Evolutionary conservation across 2,888 invertebrate species (phyloP).

Genomic region (Agonum fuliginosum): DNA sequence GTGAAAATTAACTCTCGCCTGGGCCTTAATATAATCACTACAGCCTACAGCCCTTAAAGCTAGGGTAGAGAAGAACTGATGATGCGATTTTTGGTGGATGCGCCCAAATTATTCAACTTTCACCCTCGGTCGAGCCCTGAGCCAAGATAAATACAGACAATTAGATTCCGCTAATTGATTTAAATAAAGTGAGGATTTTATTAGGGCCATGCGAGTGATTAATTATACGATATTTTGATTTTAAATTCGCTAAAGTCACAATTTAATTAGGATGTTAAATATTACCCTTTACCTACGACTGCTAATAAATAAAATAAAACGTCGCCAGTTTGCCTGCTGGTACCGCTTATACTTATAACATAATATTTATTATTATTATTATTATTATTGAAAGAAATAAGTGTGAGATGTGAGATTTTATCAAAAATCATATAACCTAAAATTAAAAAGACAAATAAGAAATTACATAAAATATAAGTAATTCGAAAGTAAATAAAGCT

Average conservation of each 20-base stretch:
- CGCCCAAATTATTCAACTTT: conserved; percentile 38
- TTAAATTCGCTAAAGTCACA: neutral
- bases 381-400: too few relatives aligned
- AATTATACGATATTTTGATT: neutral
- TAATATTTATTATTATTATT: too few relatives aligned
- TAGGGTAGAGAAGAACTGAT: conserved; percentile 29
- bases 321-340: too few relatives aligned
- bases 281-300: too few relatives aligned
- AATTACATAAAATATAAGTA: too few relatives aligned
- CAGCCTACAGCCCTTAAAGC: neutral
- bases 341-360: too few relatives aligned
- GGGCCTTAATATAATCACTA: conserved; percentile 32
- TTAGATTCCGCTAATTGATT: conserved; percentile 30
- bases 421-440: too few relatives aligned
- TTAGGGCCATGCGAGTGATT: conserved; percentile 3
- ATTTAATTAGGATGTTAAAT: too few relatives aligned
- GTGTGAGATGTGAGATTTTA: too few relatives aligned
- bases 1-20: conserved; percentile 39
- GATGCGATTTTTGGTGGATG: conserved; percentile 36
- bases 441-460: too few relatives aligned
- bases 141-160: conserved; percentile 10
- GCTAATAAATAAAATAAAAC: too few relatives aligned
- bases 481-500: too few relatives aligned
- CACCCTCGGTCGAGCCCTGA: neutral
- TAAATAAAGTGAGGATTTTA: conserved; percentile 30